Percentiles rank a stretch among this genome's conserved stretches.
These are phyloP conservation scores for Takifugu bimaculatus DNA, from an alignment of 2,113 vertebrate species.

Conservation along the genomic window DNA sequence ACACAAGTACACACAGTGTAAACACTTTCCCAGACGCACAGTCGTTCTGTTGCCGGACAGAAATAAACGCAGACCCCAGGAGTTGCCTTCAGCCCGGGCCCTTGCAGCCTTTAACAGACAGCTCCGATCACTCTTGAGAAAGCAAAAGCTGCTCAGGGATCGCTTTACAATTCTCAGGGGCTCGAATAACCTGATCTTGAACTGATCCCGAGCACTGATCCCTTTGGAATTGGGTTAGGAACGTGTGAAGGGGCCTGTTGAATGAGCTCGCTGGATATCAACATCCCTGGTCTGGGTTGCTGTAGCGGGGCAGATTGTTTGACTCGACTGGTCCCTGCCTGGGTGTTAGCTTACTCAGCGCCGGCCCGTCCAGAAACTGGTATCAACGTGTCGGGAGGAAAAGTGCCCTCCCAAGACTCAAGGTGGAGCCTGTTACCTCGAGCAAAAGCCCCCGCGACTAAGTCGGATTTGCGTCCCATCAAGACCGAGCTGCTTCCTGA, in stretches of 20 bases:
- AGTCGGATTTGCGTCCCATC: constrained; percentile 75
- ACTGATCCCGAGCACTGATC: constrained; percentile 66
- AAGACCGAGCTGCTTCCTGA: constrained; percentile 73
- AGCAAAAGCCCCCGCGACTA: constrained; percentile 72
- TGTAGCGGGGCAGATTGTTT: constrained; percentile 62
- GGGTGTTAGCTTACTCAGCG: constrained; percentile 54
- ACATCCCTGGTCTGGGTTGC: constrained; percentile 67
- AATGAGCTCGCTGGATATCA: constrained; percentile 66
- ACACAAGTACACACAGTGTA: no score
- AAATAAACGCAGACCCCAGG: constrained; percentile 59
- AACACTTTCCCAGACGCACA: constrained; percentile 22
- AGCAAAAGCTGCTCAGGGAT: constrained; percentile 68
- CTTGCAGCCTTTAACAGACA: constrained; percentile 43
- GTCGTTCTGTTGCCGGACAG: constrained; percentile 30
- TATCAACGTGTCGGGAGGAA: constrained; percentile 64
- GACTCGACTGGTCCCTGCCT: constrained; percentile 67
- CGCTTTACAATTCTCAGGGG: constrained; percentile 75
- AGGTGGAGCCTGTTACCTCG: constrained; percentile 72
- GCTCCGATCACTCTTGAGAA: constrained; percentile 65
- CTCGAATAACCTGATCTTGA: constrained; percentile 71
- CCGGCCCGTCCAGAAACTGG: constrained; percentile 59
- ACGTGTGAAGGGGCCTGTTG: constrained; percentile 72
- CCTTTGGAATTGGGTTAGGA: constrained; percentile 63
- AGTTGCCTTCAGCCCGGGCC: constrained; percentile 53
- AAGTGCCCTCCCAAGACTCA: constrained; percentile 61